Evolutionary conservation across 2,797 vertebrate species (phyloP).

Genomic region (Erethizon dorsatum): DNA sequence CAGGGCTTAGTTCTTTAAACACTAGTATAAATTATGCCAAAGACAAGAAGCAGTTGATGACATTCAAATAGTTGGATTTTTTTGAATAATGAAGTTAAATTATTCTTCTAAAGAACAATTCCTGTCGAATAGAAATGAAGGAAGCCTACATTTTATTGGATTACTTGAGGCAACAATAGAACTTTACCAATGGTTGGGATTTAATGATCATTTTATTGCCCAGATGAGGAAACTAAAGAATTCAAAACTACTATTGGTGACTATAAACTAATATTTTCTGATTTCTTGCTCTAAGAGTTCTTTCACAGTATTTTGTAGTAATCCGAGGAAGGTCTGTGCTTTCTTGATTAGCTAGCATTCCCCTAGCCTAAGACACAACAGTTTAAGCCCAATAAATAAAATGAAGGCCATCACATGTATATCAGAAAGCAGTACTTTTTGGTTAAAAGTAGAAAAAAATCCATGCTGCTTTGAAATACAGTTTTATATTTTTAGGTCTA

Average conservation of each 20-base stretch:
- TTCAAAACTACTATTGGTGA: background rate
- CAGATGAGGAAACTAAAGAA: background rate
- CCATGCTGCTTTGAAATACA: background rate
- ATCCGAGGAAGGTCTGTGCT: background rate
- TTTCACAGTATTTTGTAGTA: background rate
- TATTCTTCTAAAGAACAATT: background rate
- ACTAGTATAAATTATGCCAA: background rate
- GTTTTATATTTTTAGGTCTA: background rate
- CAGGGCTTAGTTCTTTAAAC: background rate
- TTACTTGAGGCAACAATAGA: background rate
- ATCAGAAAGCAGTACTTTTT: background rate
- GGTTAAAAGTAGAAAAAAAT: background rate
- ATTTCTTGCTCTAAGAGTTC: background rate
- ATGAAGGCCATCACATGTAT: background rate
- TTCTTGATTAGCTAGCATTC: constrained; percentile 17
- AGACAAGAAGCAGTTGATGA: background rate
- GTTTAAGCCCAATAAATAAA: background rate
- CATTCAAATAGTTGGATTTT: background rate
- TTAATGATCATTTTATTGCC: background rate
- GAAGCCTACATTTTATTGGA: background rate
- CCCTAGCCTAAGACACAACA: too few species aligned
- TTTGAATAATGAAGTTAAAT: constrained; percentile 20
- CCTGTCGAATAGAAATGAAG: background rate
- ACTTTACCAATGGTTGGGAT: background rate
- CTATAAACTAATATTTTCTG: background rate